Evolutionary conservation across 2,113 vertebrate genomes (phyloP).

Genomic region (Kryptolebias marmoratus): DNA sequence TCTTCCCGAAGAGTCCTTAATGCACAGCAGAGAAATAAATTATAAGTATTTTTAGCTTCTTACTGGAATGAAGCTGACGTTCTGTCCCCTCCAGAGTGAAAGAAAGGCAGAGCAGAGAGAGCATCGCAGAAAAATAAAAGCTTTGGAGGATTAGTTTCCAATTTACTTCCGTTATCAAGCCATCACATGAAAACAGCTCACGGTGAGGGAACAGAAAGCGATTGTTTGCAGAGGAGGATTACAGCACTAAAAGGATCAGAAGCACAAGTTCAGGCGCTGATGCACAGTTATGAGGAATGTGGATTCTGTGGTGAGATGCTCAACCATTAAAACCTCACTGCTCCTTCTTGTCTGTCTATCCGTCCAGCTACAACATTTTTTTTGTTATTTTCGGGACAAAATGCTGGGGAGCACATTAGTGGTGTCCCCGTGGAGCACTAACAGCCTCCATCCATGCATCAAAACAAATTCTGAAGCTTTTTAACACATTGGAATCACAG

Average conservation of each 20-base stretch:
- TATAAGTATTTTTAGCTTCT: background rate
- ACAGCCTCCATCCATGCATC: conserved; percentile 36
- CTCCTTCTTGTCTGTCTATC: conserved; percentile 4
- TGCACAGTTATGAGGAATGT: conserved; percentile 32
- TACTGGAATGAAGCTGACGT: background rate
- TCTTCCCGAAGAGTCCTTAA: background rate
- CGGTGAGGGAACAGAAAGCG: conserved; percentile 54
- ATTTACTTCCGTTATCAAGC: conserved; percentile 65
- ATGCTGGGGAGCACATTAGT: conserved; percentile 9
- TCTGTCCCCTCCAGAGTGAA: background rate
- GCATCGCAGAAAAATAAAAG: conserved; percentile 46
- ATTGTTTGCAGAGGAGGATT: conserved; percentile 70
- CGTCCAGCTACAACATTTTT: conserved; percentile 1
- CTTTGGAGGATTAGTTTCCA: conserved; percentile 70
- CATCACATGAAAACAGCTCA: conserved; percentile 59
- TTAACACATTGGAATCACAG: background rate
- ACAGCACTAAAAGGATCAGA: conserved; percentile 69
- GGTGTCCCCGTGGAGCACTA: background rate
- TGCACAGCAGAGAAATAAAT: background rate
- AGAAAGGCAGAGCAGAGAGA: conserved; percentile 20
- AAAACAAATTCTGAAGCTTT: background rate
- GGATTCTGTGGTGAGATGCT: conserved; percentile 21
- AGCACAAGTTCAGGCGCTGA: conserved; percentile 49
- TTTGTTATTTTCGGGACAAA: background rate
- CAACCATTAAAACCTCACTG: conserved; percentile 9